Evolutionary conservation across 2,797 vertebrate genomes (phyloP), one percentile per base, ranked within the genome.

Genomic region (Numenius phaeopus): DNA sequence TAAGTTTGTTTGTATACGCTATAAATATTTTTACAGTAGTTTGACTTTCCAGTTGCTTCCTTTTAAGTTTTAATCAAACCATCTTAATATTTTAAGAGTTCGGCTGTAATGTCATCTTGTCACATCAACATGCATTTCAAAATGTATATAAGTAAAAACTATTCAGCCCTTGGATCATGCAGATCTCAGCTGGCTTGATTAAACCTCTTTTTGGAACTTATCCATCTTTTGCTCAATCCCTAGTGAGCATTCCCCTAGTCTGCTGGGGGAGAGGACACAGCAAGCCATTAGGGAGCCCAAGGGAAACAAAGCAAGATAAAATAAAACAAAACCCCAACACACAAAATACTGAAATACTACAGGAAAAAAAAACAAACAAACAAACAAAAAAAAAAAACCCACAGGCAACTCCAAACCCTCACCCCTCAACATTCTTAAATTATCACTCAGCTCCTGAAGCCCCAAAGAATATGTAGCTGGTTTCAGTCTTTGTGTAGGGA

Each of bases 31-130:
- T 76, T 54, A 82, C 32, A 90, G 44, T 26, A 80, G 27, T 78
- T 62, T 46, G 42, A 66, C 57, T 84, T 89, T 39, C 30, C 39
- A 83, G 39, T 69, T 93, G 78, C n/a, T 88, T 90, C 20, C 49
- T 70, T 91, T 76, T 44, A 91, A 70, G 37, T 71, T 87, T 96
- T 80, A 82, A 80, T 90, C 77, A 89, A 94, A 80, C 52, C 40
- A 66, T 47, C 22, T 24, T 42, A 72, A n/a, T 52, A 78, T 72
- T 92, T 94, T 81, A 69, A 52, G 76, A 78, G 80, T 87, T 87
- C 85, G 90, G 42, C 61, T 89, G 26, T 88, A 82, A 84, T 50
- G 39, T 78, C 90, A 91, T 82, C 81, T 84, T 94, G 59, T 70
- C 86, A 86, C n/a, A 77, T 70, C 70, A 89, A 83, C 55, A 83